phyloP scores from a whole-genome alignment of 2,888 invertebrate species.

The Arge pagana region DNA sequence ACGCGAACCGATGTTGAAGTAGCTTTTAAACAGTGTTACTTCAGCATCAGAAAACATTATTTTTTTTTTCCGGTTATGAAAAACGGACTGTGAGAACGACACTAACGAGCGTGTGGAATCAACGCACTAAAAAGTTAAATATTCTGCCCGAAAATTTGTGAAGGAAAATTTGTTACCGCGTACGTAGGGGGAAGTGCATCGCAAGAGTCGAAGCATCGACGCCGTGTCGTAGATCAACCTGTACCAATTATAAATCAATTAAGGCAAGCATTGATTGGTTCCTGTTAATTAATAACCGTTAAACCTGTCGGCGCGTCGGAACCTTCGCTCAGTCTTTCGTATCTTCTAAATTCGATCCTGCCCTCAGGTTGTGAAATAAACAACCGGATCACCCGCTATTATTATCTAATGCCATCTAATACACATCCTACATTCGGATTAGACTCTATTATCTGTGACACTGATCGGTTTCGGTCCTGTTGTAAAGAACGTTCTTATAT shows the following conservation, averaged over 20 bases:
- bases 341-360: slow-evolving; percentile 12
- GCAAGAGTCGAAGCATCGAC: no score
- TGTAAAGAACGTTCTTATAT: not conserved
- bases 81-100: no score
- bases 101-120: no score
- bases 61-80: no score
- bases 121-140: no score
- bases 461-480: slow-evolving; percentile 1
- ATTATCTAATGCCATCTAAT: slow-evolving; percentile 22
- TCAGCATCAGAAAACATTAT: no score
- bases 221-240: slow-evolving; percentile 15
- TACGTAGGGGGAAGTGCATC: no score
- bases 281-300: slow-evolving; percentile 22
- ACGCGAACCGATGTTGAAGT: no score
- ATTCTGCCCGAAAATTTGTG: no score
- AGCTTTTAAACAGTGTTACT: no score
- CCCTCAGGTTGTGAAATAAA: slow-evolving; percentile 20
- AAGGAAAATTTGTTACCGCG: no score
- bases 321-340: not conserved
- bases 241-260: slow-evolving; percentile 21
- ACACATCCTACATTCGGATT: slow-evolving; percentile 17
- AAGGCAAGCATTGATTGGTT: slow-evolving; percentile 18
- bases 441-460: slow-evolving; percentile 10
- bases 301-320: slow-evolving; percentile 13
- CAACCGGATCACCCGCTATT: slow-evolving; percentile 21